Evolutionary conservation across 2,888 invertebrate species (phyloP), one percentile per base, ranked within the genome.

Genomic region (Xestoiulus laeticollis): DNA sequence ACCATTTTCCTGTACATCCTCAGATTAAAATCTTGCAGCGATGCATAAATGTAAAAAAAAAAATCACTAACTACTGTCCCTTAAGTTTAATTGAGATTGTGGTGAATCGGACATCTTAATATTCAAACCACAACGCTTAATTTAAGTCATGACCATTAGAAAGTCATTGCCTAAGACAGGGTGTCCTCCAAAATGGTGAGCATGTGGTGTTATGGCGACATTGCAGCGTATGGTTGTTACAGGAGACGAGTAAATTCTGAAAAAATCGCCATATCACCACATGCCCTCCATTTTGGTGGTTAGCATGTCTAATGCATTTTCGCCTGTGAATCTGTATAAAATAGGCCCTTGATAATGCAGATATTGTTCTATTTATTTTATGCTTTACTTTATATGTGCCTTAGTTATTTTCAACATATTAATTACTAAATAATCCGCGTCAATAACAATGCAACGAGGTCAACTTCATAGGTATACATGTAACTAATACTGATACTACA

Each of bases 311-410:
- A 26, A 32, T 78, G 30, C 78, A 78, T 78, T 78, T 78, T 30
- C 78, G 78, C 30, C 78, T 78, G 78, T 78, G 78, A 78, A 30
- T 78, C 30, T 78, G 78, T 78, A 78, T 14, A 78, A 78, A 78
- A 78, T 78, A 78, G 78, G 26, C 26, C 68, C 68, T 68, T 26
- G 68, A 68, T 68, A 26, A 26, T 26, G 78, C 30, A 78, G 16
- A 78, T 32, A 22, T 26, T 68, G 30, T 26, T 78, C 30, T 78
- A 78, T 78, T 78, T 78, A 78, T 78, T 78, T 78, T 78, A 78
- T 26, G 78, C 78, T 78, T 78, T 68, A 68, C 12, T 78, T 30
- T 78, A n/a, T n/a, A 30, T 19, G 78, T 32, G 78, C 78, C 78
- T 78, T 78, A 78, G 30, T 78, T 78, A 16, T 78, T 78, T 68